These are phyloP conservation scores for Cynaeus angustus DNA, from an alignment of 2,888 invertebrate genomes.

Conservation along the genomic window DNA sequence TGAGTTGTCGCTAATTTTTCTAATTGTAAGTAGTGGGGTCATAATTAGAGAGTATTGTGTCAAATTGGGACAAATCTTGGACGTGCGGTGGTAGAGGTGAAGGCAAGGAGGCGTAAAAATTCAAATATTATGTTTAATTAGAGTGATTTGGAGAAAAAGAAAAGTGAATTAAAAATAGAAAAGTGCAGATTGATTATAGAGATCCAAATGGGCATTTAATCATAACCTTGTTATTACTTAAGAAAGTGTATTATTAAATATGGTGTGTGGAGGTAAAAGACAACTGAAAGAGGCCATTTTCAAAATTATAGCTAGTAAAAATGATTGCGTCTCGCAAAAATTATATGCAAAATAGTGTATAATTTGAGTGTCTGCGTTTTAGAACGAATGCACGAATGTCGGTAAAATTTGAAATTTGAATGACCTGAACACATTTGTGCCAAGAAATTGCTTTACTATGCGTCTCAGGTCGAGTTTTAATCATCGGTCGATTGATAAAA, in stretches of 20 bases:
- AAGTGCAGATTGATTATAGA: conserved; percentile 58
- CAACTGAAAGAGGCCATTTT: conserved; percentile 66
- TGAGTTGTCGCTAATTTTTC: conserved; percentile 42
- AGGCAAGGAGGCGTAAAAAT: conserved; percentile 3
- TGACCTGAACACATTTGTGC: conserved; percentile 70
- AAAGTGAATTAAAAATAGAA: conserved; percentile 50
- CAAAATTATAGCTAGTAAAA: conserved; percentile 69
- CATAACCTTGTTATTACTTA: conserved; percentile 61
- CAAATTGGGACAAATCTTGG: conserved; percentile 15
- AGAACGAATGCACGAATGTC: conserved; percentile 67
- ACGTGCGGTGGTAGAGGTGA: too few species aligned
- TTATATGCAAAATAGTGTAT: conserved; percentile 71
- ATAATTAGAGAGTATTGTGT: conserved; percentile 24
- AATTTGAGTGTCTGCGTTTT: conserved; percentile 71
- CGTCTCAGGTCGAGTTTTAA: conserved; percentile 55
- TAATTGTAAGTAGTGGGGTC: conserved; percentile 5
- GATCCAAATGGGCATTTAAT: conserved; percentile 63
- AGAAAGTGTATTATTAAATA: conserved; percentile 63
- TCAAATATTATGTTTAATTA: conserved; percentile 17
- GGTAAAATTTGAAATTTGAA: conserved; percentile 68
- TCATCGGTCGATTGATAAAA: conserved; percentile 44
- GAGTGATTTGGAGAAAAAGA: conserved; percentile 18
- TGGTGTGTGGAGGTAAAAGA: conserved; percentile 63
- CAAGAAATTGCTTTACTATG: conserved; percentile 66
- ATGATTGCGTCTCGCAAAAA: conserved; percentile 70